Evolutionary conservation across 2,113 vertebrate species (phyloP).

Genomic region (Gallinago media): DNA sequence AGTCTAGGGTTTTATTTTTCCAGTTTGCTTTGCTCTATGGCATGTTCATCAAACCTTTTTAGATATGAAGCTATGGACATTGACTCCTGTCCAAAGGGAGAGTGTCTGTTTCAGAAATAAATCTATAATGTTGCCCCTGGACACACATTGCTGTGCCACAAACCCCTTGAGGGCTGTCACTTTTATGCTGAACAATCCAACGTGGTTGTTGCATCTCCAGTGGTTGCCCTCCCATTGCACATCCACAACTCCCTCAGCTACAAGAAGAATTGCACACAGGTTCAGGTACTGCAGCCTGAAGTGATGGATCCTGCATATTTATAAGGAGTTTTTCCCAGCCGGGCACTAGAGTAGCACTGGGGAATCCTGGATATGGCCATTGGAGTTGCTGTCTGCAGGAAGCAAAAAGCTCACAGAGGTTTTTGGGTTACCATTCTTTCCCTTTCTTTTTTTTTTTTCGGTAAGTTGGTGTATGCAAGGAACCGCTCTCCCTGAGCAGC

Average conservation of each 20-base stretch:
- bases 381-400: neutral
- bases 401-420: no score
- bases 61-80: neutral
- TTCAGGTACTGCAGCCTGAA: neutral
- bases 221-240: neutral
- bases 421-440: neutral
- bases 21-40: neutral
- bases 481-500: neutral
- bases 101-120: neutral
- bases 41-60: neutral
- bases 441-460: neutral
- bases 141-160: fast-evolving
- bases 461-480: neutral
- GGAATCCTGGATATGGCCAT: neutral
- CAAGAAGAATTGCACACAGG: neutral
- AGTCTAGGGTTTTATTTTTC: neutral
- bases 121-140: neutral
- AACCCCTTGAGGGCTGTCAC: neutral
- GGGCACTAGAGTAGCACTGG: neutral
- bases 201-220: fast-evolving
- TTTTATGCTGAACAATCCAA: neutral
- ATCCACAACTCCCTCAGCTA: neutral
- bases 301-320: neutral
- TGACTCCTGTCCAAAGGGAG: neutral
- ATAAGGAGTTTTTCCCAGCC: neutral